Base-by-base conservation (phyloP, 2,113 vertebrate genomes). In the Lethenteron reissneri region DNA sequence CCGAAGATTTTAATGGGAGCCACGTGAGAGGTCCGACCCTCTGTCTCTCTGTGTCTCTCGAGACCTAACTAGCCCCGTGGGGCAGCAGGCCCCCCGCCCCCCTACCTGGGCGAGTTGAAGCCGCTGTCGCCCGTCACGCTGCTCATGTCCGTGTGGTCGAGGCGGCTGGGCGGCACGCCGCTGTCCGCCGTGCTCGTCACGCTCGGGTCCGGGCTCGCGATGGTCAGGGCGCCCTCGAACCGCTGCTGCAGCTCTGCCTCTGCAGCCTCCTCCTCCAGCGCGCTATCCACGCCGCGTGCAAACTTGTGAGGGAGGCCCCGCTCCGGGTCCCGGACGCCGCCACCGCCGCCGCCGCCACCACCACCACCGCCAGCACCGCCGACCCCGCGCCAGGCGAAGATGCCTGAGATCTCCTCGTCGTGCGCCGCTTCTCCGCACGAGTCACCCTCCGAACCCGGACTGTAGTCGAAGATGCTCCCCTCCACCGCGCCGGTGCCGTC, bases 21-120 rank as follows among this genome's bases (percentile, higher is more conserved):
- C 21, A 25, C 41, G 58, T 21, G 64, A 19, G 15, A 69, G 64
- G 57, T 69, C 13, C 15, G 59, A 72, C 59, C 69, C 58, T 3
- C 41, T 41, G 5, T 41, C 41, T 41, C 25, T 41, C 25, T 41
- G 25, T 41, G 25, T 41, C 25, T 41, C 41, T 41, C 41, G 41
- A 41, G 41, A 41, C 41, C 41, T 41, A 41, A 41, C 41, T 41
- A 5, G 41, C 41, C 41, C 41, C 41, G 6, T 41, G 4, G 41
- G 41, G 41, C 41, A 41, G 41, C 41, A 5, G 41, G 41, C 41
- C 25, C 3, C 41, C 41, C 41, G 2, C 41, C 41, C 41, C 41
- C 89, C 87, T 86, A 99, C 94, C 94, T 86, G 86, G 94, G 94
- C 71, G 94, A 99, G 82, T 97, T 99, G 86, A 97, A 99, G 80